Evolutionary conservation across 2,888 invertebrate genomes (phyloP).

Genomic region (Buathra laborator): DNA sequence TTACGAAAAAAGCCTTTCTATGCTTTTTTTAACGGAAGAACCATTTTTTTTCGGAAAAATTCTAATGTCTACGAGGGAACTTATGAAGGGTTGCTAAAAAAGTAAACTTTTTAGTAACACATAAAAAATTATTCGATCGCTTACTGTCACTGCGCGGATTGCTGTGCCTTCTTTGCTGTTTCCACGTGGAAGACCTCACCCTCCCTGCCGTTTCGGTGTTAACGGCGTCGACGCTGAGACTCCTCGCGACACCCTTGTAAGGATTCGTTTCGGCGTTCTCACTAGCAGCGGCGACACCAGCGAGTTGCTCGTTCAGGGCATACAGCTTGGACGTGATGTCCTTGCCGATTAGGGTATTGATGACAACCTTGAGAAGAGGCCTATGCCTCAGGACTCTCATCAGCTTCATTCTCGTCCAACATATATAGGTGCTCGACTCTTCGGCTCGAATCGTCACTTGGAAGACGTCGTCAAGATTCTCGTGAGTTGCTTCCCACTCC

Average conservation of each 20-base stretch:
- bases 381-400: slow-evolving; percentile 91
- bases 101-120: background rate
- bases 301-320: slow-evolving; percentile 92
- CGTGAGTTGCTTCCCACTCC: slow-evolving; percentile 94
- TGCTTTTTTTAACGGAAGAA: background rate
- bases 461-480: slow-evolving; percentile 92
- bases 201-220: slow-evolving; percentile 92
- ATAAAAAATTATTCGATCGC: slow-evolving; percentile 14
- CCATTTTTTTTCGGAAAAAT: background rate
- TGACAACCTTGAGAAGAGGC: slow-evolving; percentile 91
- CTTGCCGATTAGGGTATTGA: slow-evolving; percentile 93
- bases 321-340: slow-evolving; percentile 95
- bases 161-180: slow-evolving; percentile 84
- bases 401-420: slow-evolving; percentile 92
- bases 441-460: slow-evolving; percentile 91
- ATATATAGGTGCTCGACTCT: slow-evolving; percentile 91
- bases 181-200: slow-evolving; percentile 90
- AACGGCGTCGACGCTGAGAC: slow-evolving; percentile 92
- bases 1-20: background rate
- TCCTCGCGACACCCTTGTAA: slow-evolving; percentile 88
- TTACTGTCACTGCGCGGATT: slow-evolving; percentile 85
- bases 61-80: no score
- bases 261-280: slow-evolving; percentile 84
- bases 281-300: slow-evolving; percentile 84
- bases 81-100: no score